phyloP scores from a whole-genome alignment of 2,888 invertebrate genomes.

The Panopea generosa region DNA sequence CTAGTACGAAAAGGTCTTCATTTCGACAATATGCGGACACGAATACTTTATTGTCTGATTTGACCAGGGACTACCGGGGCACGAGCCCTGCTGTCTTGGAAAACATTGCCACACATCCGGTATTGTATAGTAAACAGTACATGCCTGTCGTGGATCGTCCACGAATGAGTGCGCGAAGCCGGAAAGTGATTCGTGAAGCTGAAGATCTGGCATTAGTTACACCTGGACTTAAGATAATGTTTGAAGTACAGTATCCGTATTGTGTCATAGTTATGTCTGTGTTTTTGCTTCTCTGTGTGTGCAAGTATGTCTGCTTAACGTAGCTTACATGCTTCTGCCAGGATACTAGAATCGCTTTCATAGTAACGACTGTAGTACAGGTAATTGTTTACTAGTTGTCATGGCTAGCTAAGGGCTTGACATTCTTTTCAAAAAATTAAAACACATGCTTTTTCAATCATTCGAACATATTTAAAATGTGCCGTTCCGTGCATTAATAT shows the following conservation, averaged over 20 bases:
- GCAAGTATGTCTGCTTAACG: slow-evolving; percentile 21
- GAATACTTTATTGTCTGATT: slow-evolving; percentile 38
- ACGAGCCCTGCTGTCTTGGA: slow-evolving; percentile 79
- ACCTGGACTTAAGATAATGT: slow-evolving; percentile 79
- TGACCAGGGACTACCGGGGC: slow-evolving; percentile 75
- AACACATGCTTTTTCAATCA: no score
- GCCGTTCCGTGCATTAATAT: no score
- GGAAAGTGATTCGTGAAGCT: slow-evolving; percentile 79
- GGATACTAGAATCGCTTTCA: not conserved
- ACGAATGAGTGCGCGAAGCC: slow-evolving; percentile 77
- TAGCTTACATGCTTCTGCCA: slow-evolving; percentile 22
- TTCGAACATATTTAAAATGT: no score
- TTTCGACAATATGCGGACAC: slow-evolving; percentile 58
- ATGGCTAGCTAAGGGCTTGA: no score
- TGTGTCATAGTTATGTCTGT: slow-evolving; percentile 5
- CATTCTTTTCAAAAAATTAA: no score
- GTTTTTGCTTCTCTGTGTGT: slow-evolving; percentile 24
- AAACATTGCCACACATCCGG: slow-evolving; percentile 77
- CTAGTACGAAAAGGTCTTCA: slow-evolving; percentile 30
- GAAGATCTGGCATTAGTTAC: slow-evolving; percentile 76
- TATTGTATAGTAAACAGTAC: slow-evolving; percentile 64
- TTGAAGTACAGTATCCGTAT: slow-evolving; percentile 80
- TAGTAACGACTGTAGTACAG: not conserved
- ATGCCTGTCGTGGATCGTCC: slow-evolving; percentile 57
- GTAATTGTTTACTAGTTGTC: no score